These are phyloP conservation scores for Mustela nigripes DNA, from an alignment of 2,113 vertebrate species.

Conservation along the genomic window DNA sequence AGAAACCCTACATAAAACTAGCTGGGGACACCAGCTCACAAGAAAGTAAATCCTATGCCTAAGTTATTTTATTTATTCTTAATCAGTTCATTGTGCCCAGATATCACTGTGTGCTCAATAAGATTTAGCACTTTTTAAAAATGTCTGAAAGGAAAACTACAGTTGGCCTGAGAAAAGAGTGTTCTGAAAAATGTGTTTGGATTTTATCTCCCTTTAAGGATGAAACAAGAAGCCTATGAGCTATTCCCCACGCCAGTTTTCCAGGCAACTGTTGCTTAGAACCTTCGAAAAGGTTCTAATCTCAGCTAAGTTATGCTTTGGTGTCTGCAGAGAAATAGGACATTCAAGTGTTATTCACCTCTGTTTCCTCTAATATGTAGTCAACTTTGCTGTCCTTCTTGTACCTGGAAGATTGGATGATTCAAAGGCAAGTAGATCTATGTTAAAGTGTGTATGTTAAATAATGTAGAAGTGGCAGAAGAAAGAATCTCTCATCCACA, in stretches of 20 bases:
- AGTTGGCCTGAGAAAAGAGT: neutral
- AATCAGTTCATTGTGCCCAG: slow-evolving; percentile 43
- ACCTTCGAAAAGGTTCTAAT: neutral
- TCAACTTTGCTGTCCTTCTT: neutral
- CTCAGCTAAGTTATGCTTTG: neutral
- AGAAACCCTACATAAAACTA: slow-evolving; percentile 71
- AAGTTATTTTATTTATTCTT: neutral
- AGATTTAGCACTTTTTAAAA: slow-evolving; percentile 66
- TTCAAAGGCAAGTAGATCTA: neutral
- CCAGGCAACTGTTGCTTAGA: neutral
- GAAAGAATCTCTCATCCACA: neutral
- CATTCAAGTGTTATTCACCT: neutral
- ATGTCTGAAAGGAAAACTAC: slow-evolving; percentile 39
- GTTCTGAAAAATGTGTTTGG: neutral
- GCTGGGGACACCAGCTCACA: slow-evolving; percentile 31
- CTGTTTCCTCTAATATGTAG: neutral
- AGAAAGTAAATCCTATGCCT: slow-evolving; percentile 53
- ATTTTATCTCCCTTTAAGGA: slow-evolving; percentile 33
- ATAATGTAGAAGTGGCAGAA: neutral
- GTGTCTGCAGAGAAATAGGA: slow-evolving; percentile 9
- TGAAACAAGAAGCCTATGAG: neutral
- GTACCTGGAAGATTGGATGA: neutral
- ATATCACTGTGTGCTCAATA: neutral
- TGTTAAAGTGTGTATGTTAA: neutral
- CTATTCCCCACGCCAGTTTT: slow-evolving; percentile 20